Percentiles rank a stretch among this genome's conserved stretches.
Evolutionary conservation across 2,888 invertebrate genomes (phyloP).

Genomic region (Plebejus anna): DNA sequence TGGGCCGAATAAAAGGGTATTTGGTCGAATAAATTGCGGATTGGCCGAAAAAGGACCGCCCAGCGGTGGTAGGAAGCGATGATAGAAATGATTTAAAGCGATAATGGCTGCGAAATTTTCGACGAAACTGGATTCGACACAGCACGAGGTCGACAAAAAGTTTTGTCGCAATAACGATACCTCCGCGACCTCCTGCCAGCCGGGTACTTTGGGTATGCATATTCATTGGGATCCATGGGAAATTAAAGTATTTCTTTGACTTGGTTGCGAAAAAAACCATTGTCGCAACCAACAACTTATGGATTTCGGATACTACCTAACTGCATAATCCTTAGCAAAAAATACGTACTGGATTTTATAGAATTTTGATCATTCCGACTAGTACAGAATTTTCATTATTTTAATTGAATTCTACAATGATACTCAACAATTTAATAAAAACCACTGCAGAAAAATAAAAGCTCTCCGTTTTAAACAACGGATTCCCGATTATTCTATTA

Average conservation of each 20-base stretch:
- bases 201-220: slow-evolving; percentile 7
- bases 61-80: slow-evolving; percentile 1
- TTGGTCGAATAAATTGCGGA: slow-evolving; percentile 15
- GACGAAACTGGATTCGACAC: slow-evolving; percentile 2
- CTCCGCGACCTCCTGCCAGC: neutral
- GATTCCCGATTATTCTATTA: slow-evolving; percentile 23
- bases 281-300: too few species aligned
- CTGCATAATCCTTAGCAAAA: too few species aligned
- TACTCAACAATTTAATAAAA: neutral
- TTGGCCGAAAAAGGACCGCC: slow-evolving; percentile 22
- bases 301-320: too few species aligned
- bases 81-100: slow-evolving; percentile 23
- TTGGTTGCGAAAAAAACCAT: too few species aligned
- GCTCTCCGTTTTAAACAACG: slow-evolving; percentile 31
- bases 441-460: neutral
- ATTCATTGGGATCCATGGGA: slow-evolving; percentile 9
- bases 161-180: slow-evolving; percentile 2
- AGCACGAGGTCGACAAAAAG: slow-evolving; percentile 10
- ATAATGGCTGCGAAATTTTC: slow-evolving; percentile 12
- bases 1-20: slow-evolving; percentile 19
- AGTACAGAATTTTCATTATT: neutral
- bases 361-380: too few species aligned
- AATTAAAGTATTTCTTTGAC: neutral
- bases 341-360: too few species aligned
- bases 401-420: neutral